Evolutionary conservation across 2,113 vertebrate species (phyloP).

Genomic region (Strix uralensis): DNA sequence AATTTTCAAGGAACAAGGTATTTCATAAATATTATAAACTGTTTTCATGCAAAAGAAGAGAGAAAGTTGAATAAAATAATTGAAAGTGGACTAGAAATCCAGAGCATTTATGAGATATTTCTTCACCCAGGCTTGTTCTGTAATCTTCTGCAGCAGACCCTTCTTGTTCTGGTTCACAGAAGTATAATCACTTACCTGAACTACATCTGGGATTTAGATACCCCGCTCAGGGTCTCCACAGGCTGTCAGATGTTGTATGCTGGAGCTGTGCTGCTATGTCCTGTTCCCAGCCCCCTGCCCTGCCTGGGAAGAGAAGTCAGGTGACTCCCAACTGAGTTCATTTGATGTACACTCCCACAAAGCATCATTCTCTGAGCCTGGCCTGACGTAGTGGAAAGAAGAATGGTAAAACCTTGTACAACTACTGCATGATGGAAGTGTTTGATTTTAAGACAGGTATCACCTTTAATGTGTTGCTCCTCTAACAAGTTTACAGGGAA

Average conservation of each 20-base stretch:
- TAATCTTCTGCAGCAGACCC: background rate
- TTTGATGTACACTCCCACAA: background rate
- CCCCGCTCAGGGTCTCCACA: background rate
- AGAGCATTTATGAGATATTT: background rate
- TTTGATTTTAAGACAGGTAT: background rate
- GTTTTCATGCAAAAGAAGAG: background rate
- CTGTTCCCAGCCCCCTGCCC: background rate
- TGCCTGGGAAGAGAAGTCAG: background rate
- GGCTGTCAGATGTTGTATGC: accelerated
- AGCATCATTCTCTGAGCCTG: background rate
- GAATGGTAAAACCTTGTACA: background rate
- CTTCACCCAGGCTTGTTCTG: background rate
- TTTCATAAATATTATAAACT: background rate
- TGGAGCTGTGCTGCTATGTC: background rate
- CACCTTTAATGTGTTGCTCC: background rate
- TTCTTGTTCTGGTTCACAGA: background rate
- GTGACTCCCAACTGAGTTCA: background rate
- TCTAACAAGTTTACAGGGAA: background rate
- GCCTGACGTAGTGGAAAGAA: background rate
- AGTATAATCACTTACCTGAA: background rate
- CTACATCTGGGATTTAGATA: background rate
- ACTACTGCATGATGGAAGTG: background rate
- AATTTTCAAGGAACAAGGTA: background rate
- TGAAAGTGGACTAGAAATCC: background rate
- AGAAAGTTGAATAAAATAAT: background rate